phyloP scores from a whole-genome alignment of 2,113 vertebrate species.

The Tautogolabrus adspersus region DNA sequence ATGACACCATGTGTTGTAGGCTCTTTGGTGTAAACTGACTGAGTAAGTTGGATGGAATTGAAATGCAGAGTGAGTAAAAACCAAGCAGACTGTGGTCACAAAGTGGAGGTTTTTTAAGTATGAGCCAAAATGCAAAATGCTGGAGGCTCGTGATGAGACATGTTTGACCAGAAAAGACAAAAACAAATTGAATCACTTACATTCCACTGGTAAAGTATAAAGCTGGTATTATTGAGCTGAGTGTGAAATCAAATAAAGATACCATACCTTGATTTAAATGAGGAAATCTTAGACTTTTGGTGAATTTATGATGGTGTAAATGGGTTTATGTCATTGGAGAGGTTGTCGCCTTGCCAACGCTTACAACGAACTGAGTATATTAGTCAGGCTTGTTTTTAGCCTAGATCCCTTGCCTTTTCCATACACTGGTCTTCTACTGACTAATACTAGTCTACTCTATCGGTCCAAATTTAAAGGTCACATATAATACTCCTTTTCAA shows the following conservation, averaged over 20 bases:
- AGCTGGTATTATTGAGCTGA: background rate
- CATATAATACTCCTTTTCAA: too few relatives aligned
- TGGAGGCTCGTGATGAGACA: slow-evolving; percentile 27
- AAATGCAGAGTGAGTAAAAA: slow-evolving; percentile 7
- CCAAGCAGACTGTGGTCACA: slow-evolving; percentile 22
- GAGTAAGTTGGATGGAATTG: slow-evolving; percentile 20
- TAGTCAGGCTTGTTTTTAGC: too few relatives aligned
- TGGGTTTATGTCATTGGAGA: too few relatives aligned
- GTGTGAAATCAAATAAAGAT: background rate
- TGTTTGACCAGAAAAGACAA: slow-evolving; percentile 15
- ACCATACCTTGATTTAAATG: background rate
- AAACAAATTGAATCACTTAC: slow-evolving; percentile 3
- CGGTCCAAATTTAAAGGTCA: too few relatives aligned
- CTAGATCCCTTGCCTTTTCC: too few relatives aligned
- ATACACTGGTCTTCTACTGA: too few relatives aligned
- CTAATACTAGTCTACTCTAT: too few relatives aligned
- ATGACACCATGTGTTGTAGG: slow-evolving; percentile 33
- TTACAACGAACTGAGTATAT: too few relatives aligned
- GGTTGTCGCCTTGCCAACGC: too few relatives aligned
- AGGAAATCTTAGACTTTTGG: background rate
- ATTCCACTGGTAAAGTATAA: background rate
- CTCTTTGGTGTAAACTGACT: slow-evolving; percentile 34
- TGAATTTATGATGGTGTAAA: too few relatives aligned
- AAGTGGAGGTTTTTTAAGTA: slow-evolving; percentile 17
- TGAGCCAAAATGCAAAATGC: slow-evolving; percentile 38